Evolutionary conservation across 2,888 invertebrate species (phyloP), one percentile per base, ranked within the genome.

Genomic region (Arctia plantaginis): DNA sequence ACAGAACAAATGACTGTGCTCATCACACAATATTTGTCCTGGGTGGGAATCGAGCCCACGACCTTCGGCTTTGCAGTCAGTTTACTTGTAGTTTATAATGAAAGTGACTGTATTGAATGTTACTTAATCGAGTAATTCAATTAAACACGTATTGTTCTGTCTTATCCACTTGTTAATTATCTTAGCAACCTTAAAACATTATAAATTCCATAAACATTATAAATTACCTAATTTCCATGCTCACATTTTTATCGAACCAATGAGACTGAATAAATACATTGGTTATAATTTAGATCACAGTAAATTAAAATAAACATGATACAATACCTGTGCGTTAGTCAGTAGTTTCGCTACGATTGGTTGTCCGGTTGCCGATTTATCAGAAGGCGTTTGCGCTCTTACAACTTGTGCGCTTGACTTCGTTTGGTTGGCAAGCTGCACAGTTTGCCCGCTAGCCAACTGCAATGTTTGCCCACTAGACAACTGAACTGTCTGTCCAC

Each of bases 341-440:
- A 98, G 92, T 30, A 98, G 96, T 90, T 98, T 97, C 0, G 98
- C 97, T 62, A 98, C 96, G 44, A 97, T 96, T 7, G 97, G 97
- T 87, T 95, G 96, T 86, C 88, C 83, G 8, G 80, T 69, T 13
- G 78, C 51, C n/a, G 91, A 55, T 82, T 95, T 96, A 30, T 95
- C 96, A 1, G 87, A 89, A 18, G 89, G 80, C 30, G 88, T 83
- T 82, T 91, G 95, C 80, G 84, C 91, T 77, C 91, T 93, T 44
- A 93, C 95, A n/a, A 93, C 91, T 85, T 94, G 94, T 64, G 93
- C 85, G 76, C 91, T 80, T 3, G 92, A 87, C 81, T 94, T 93
- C 15, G 89, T 84, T 82, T 89, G 93, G 80, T 91, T 93, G n/a
- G 93, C 93, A 66, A 95, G 81, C 83, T 93, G 95, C 77, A 93